phyloP scores from a whole-genome alignment of 2,113 vertebrate species.

The Thymallus thymallus region DNA sequence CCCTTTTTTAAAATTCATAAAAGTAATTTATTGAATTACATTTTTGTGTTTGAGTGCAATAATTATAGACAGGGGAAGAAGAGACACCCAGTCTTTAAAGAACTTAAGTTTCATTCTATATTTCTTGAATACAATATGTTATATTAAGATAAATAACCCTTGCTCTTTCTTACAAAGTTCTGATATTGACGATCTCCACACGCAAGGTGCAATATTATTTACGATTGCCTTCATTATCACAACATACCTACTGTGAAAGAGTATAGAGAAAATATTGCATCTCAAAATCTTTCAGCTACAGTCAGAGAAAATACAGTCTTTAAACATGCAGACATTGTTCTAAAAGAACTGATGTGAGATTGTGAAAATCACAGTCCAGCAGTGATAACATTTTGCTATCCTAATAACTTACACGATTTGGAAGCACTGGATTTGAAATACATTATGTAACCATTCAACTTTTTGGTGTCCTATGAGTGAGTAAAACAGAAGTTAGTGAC shows the following conservation, averaged over 20 bases:
- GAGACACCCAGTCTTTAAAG: constrained; percentile 28
- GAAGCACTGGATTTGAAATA: constrained; percentile 63
- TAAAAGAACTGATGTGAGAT: constrained; percentile 18
- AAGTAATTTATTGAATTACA: constrained; percentile 70
- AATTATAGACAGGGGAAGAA: constrained; percentile 39
- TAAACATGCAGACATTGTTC: constrained; percentile 43
- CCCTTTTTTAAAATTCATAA: constrained; percentile 60
- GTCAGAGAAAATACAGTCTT: constrained; percentile 34
- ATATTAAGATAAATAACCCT: constrained; percentile 71
- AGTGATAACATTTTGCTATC: constrained; percentile 22
- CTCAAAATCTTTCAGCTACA: constrained; percentile 51
- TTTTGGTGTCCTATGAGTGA: constrained; percentile 51
- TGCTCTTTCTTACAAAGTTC: constrained; percentile 31
- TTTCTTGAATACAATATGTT: constrained; percentile 59
- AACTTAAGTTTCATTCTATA: constrained; percentile 35
- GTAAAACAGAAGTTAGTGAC: constrained; percentile 1
- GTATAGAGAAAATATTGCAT: constrained; percentile 60
- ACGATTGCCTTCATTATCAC: constrained; percentile 71
- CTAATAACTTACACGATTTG: constrained; percentile 33
- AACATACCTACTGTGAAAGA: constrained; percentile 42
- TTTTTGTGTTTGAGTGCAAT: constrained; percentile 72
- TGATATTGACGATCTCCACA: constrained; percentile 40
- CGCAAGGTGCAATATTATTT: constrained; percentile 47
- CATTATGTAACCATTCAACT: constrained; percentile 39
- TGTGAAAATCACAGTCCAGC: constrained; percentile 17